Base-by-base conservation (phyloP, 1,140 invertebrate genomes). In the Drosophila tani region DNA sequence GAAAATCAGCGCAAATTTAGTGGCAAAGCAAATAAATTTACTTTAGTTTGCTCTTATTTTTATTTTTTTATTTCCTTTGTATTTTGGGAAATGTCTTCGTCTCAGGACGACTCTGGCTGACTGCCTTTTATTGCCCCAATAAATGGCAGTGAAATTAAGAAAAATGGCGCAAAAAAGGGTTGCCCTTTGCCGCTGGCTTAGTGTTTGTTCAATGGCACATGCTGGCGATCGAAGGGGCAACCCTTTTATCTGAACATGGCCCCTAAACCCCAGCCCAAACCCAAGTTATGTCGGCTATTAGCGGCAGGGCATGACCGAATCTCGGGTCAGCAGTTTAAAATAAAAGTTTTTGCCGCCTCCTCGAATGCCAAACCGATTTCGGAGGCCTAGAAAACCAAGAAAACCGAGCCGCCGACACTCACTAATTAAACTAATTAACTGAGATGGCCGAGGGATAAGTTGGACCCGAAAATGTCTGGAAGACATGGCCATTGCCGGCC, bases 1-100 rank as follows among this genome's bases (percentile, higher is more conserved):
- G 38, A 70, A 81, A 90, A 90, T 90, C 86, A 85, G 85, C 79
- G 85, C 78, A 90, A 90, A 90, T 90, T 90, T 91, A 82, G 86
- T 90, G 86, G 85, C 86, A 88, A 85, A 82, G 81, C 81, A 90
- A 90, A 90, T 91, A 90, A 91, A 91, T 90, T 91, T 81, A 84
- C 74, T 85, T 90, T 80, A 91, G 82, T 82, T 91, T 73, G 60
- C 69, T 73, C 76, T 55, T 76, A 60, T 50, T 59, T 19, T 35
- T 58, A 17, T 41, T 66, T 51, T 27, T 19, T 9, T 65, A 6
- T 27, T 53, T 51, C 24, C 21, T 27, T 63, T 65, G 17, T 51
- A 51, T 40, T 70, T 51, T 9, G 7, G 49, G 77, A 88, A 88
- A 88, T 88, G 84, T 88, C 81, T 88, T 56, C 35, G 51, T 35